Evolutionary conservation across 2,797 vertebrate genomes (phyloP).

Genomic region (Semaprochilodus insignis): DNA sequence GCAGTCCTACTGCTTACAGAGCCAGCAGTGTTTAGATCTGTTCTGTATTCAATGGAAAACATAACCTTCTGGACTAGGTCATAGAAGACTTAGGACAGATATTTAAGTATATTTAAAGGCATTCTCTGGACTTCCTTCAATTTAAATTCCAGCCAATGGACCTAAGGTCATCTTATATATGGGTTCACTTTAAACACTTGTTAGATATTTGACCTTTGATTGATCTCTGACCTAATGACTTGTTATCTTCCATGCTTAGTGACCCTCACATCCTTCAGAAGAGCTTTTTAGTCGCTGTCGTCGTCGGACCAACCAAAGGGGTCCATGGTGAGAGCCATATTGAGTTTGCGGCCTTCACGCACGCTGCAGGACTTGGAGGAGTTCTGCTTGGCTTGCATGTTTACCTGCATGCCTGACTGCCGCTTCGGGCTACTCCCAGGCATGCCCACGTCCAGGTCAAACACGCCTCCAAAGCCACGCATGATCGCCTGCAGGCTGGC

Average conservation of each 20-base stretch:
- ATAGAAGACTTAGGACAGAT: constrained; percentile 14
- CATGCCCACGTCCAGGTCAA: constrained; percentile 82
- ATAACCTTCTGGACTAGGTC: background rate
- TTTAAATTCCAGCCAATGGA: constrained; percentile 2
- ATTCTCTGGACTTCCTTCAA: background rate
- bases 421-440: constrained; percentile 64
- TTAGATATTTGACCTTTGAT: background rate
- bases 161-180: background rate
- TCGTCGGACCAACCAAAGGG: constrained; percentile 92
- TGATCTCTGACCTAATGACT: constrained; percentile 1
- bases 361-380: constrained; percentile 95
- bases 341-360: constrained; percentile 94
- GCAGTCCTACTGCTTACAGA: constrained; percentile 23
- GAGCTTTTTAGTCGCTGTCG: constrained; percentile 66
- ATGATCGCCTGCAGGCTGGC: constrained; percentile 72
- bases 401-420: constrained; percentile 94
- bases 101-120: background rate
- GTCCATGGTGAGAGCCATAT: constrained; percentile 91
- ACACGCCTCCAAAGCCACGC: constrained; percentile 90
- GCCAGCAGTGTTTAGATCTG: background rate
- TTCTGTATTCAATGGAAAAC: constrained; percentile 14
- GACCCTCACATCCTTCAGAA: background rate
- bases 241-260: background rate
- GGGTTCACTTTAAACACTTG: background rate
- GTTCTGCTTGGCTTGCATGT: constrained; percentile 97